phyloP scores from a whole-genome alignment of 1,140 invertebrate genomes.

The Drosophila arizonae region DNA sequence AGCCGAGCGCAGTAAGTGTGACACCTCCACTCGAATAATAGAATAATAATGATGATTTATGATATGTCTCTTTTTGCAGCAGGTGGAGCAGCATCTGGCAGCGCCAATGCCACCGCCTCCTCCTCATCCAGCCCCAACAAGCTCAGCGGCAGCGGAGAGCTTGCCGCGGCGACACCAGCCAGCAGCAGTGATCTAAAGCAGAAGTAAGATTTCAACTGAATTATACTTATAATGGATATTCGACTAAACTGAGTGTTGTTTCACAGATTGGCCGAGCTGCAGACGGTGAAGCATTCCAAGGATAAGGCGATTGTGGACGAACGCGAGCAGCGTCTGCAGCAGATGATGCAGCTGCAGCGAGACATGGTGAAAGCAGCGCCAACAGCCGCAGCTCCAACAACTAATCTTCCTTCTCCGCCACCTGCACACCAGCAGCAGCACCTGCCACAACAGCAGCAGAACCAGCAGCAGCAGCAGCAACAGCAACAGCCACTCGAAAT shows the following conservation, averaged over 20 bases:
- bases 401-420: conserved; percentile 83
- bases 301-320: conserved; percentile 89
- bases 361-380: conserved; percentile 88
- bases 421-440: conserved; percentile 84
- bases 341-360: conserved; percentile 88
- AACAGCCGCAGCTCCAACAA: conserved; percentile 86
- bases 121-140: conserved; percentile 37
- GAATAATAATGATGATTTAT: too few species aligned
- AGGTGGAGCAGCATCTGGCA: conserved; percentile 14
- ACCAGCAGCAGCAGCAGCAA: conserved; percentile 87
- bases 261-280: conserved; percentile 87
- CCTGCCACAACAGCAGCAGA: conserved; percentile 82
- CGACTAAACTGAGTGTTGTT: not conserved
- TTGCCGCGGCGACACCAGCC: conserved; percentile 17
- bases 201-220: conserved; percentile 55
- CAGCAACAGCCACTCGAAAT: conserved; percentile 86
- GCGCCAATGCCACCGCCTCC: conserved; percentile 16
- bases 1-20: conserved; percentile 80
- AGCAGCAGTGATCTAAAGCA: conserved; percentile 69
- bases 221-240: not conserved
- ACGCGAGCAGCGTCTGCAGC: conserved; percentile 88
- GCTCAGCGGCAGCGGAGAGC: conserved; percentile 36
- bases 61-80: conserved; percentile 3
- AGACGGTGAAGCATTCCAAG: conserved; percentile 87
- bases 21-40: not conserved